Conservation (phyloP, 2,113 vertebrate species). For the Nerophis lumbriciformis region DNA sequence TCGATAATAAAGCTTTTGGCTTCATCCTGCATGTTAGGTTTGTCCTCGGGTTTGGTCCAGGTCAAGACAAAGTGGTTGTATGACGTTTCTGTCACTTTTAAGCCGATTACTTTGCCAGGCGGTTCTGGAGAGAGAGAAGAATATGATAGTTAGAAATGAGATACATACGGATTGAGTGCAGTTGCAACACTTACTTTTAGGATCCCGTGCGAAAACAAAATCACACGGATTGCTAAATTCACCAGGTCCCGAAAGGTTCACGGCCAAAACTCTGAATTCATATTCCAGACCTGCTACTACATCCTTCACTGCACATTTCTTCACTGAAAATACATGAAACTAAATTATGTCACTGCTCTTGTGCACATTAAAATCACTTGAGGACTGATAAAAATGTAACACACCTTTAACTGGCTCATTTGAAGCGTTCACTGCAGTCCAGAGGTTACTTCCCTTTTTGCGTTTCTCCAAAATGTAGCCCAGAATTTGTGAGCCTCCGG, state of each 20-base stretch:
- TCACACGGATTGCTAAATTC: slow-evolving; percentile 77
- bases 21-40: slow-evolving; percentile 60
- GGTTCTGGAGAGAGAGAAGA: slow-evolving; percentile 61
- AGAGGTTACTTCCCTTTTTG: slow-evolving; percentile 80
- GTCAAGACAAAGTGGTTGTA: slow-evolving; percentile 74
- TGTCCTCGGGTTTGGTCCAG: slow-evolving; percentile 75
- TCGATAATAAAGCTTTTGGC: slow-evolving; percentile 84
- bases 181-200: slow-evolving; percentile 72
- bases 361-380: neutral
- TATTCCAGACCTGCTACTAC: slow-evolving; percentile 79
- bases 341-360: neutral
- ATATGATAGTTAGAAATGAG: neutral
- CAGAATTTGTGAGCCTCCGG: slow-evolving; percentile 68
- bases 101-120: slow-evolving; percentile 75
- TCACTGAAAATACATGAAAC: slow-evolving; percentile 62
- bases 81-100: slow-evolving; percentile 76
- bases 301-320: slow-evolving; percentile 69
- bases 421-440: slow-evolving; percentile 73
- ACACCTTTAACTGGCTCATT: slow-evolving; percentile 72
- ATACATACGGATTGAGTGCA: neutral
- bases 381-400: neutral
- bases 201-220: slow-evolving; percentile 72
- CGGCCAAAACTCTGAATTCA: slow-evolving; percentile 83
- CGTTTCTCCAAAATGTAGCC: slow-evolving; percentile 84
- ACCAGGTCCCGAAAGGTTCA: slow-evolving; percentile 79